Percentiles rank a stretch among this genome's conserved stretches.
These are phyloP conservation scores for Xyliphius kryptos DNA, from an alignment of 2,113 vertebrate species.

Conservation along the genomic window DNA sequence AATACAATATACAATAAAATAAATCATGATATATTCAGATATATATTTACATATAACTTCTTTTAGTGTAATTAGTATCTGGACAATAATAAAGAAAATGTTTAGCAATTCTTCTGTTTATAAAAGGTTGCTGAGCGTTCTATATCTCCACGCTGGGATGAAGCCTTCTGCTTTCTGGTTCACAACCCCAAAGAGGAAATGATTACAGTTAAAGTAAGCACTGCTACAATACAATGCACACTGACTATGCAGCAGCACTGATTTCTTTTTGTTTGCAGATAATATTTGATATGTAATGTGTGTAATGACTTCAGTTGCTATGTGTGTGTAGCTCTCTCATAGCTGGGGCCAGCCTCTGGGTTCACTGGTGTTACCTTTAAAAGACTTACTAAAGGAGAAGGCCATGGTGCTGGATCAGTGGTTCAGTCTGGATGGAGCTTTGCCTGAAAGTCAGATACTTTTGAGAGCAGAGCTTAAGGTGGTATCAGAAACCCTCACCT, in stretches of 20 bases:
- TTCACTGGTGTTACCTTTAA: conserved; percentile 66
- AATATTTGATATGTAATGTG: background rate
- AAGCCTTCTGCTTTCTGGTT: conserved; percentile 76
- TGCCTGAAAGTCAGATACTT: conserved; percentile 72
- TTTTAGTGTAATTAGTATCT: too few relatives aligned
- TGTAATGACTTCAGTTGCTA: conserved; percentile 11
- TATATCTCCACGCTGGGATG: conserved; percentile 77
- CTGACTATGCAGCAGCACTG: background rate
- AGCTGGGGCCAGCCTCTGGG: conserved; percentile 70
- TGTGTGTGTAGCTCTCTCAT: conserved; percentile 61
- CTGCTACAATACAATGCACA: background rate
- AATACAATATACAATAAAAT: too few relatives aligned
- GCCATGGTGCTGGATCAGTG: conserved; percentile 74
- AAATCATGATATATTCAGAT: too few relatives aligned
- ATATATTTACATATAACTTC: too few relatives aligned
- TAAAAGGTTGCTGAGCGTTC: conserved; percentile 64
- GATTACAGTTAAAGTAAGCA: conserved; percentile 74
- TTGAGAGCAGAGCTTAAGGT: conserved; percentile 73
- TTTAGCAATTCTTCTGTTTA: background rate
- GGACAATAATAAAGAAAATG: too few relatives aligned
- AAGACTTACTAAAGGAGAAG: conserved; percentile 65
- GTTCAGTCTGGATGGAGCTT: conserved; percentile 66
- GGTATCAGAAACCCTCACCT: background rate
- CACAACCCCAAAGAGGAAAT: conserved; percentile 71
- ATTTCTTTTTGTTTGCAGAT: background rate